Evolutionary conservation across 1,140 invertebrate species (phyloP), one percentile per base, ranked within the genome.

Genomic region (Drosophila mayri): DNA sequence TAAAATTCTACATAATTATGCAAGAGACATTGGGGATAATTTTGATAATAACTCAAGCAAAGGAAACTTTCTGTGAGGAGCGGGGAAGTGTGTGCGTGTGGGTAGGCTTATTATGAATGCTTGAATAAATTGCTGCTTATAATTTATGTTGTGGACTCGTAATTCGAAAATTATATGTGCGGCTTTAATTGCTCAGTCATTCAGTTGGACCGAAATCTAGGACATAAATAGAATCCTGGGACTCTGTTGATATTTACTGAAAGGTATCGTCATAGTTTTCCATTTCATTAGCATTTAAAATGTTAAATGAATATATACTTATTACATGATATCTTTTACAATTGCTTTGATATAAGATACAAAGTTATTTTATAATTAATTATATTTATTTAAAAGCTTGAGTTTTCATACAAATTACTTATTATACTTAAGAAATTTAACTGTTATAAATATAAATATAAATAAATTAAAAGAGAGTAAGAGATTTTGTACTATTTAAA

Each of bases 41-140:
- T 78, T 64, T 75, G 65, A 76, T 54, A 79, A 62, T 76, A 76
- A 81, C 78, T 83, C 64, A 80, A 58, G 63, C 77, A 76, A 65
- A 59, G 35, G 37, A 38, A 75, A 70, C 28, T 68, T 43, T 68
- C 44, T 47, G 38, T 37, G 35, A 12, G 11, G 4, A 14, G 3
- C 20, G 7, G 10, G 16, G 3, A 4, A n/a, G 25, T 12, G 46
- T 16, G 44, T 10, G 20, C 16, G 43, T 46, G 10, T 57, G 25
- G 2, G 28, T 61, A 9, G 58, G 79, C 67, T 70, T 65, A 81
- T 88, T 88, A 80, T 76, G 54, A 55, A 83, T 84, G 77, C 84
- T 88, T 61, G 80, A 88, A 81, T 87, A 80, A 88, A 71, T 81
- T 80, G 44, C 74, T 46, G 50, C 46, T 52, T 83, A 83, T 75